phyloP scores from a whole-genome alignment of 2,888 invertebrate species.

The Clunio marinus region DNA sequence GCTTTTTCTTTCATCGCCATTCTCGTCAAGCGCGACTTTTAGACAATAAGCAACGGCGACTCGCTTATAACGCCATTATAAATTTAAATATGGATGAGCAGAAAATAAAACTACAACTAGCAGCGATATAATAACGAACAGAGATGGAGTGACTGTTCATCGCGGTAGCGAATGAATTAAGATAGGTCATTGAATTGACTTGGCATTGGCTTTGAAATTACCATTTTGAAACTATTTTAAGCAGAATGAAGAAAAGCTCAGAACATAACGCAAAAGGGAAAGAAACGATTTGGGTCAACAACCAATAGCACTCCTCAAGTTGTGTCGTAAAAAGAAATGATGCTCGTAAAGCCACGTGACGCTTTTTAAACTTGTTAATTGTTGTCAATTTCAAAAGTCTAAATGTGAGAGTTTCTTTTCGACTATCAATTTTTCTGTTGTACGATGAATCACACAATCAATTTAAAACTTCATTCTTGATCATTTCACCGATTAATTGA shows the following conservation, averaged over 20 bases:
- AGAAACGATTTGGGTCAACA: neutral
- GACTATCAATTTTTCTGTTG: neutral
- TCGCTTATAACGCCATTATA: conserved; percentile 1
- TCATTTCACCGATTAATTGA: neutral
- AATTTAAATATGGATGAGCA: conserved; percentile 18
- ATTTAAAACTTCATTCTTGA: neutral
- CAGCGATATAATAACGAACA: neutral
- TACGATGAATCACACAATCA: too few relatives aligned
- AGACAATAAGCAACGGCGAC: neutral
- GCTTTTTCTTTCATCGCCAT: neutral
- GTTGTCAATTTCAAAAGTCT: neutral
- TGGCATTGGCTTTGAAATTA: conserved; percentile 11
- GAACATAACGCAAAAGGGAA: neutral
- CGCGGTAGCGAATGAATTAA: neutral
- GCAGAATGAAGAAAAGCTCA: neutral
- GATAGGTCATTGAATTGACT: conserved; percentile 12
- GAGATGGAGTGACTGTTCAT: neutral
- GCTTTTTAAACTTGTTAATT: neutral
- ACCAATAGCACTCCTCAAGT: neutral
- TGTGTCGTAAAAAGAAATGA: neutral
- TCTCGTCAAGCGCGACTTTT: neutral
- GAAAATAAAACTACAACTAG: neutral
- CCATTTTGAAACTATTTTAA: neutral
- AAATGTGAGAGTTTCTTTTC: neutral
- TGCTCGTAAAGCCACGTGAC: neutral